phyloP scores from a whole-genome alignment of 2,113 vertebrate species.

The Nannobrachium achirus region DNA sequence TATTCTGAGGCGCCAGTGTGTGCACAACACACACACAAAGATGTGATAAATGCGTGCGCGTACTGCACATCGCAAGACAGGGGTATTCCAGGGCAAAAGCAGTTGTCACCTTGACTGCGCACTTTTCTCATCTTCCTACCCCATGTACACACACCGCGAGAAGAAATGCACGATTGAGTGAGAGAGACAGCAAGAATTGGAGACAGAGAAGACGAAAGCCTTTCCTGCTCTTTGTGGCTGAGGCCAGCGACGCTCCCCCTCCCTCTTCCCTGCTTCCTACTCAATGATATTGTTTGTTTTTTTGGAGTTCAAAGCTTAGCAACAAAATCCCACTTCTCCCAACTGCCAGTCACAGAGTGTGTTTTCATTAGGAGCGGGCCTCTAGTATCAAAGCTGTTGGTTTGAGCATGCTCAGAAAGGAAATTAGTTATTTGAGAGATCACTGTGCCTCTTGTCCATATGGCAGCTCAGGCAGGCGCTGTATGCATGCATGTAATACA shows the following conservation, averaged over 20 bases:
- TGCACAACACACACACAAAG: constrained; percentile 36
- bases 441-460: constrained; percentile 58
- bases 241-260: constrained; percentile 53
- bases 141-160: constrained; percentile 34
- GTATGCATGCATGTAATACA: constrained; percentile 49
- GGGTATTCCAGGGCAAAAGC: constrained; percentile 40
- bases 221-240: constrained; percentile 68
- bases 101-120: constrained; percentile 57
- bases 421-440: constrained; percentile 74
- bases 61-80: constrained; percentile 38
- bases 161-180: constrained; percentile 47
- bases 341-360: constrained; percentile 71
- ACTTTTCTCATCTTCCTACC: constrained; percentile 66
- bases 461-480: constrained; percentile 36
- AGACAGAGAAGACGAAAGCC: constrained; percentile 58
- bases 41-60: constrained; percentile 16
- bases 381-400: constrained; percentile 71
- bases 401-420: constrained; percentile 68
- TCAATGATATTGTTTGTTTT: constrained; percentile 77
- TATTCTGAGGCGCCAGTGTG: constrained; percentile 56
- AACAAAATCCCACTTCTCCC: constrained; percentile 72
- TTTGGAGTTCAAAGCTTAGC: constrained; percentile 80
- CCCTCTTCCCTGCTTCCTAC: constrained; percentile 51
- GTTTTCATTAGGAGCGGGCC: constrained; percentile 72
- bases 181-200: constrained; percentile 43